Conservation (phyloP, 92 coral and sea anemone species). For the Phenganax stokvisi region DNA sequence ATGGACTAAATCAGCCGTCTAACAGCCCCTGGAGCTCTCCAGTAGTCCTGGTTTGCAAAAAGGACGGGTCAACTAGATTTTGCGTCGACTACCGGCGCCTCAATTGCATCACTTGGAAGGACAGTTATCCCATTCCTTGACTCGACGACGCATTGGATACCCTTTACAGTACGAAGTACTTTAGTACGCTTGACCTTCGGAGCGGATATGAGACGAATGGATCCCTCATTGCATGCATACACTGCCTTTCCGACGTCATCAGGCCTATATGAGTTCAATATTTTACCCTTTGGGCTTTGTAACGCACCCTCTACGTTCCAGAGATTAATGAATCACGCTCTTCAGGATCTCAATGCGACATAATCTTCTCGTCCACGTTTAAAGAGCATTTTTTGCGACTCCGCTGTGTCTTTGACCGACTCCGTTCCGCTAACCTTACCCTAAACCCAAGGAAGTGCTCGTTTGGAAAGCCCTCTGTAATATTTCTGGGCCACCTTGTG, state of each 20-base stretch:
- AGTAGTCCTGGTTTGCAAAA: conserved; percentile 42
- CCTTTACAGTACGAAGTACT: conserved; percentile 35
- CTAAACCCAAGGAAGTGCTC: conserved; percentile 53
- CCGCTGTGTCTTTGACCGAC: conserved; percentile 43
- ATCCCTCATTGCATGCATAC: conserved; percentile 24
- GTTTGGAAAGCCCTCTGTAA: conserved; percentile 41
- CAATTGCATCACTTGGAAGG: conserved; percentile 40
- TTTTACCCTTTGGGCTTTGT: conserved; percentile 48
- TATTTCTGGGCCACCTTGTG: conserved; percentile 54
- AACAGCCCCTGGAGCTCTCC: conserved; percentile 44
- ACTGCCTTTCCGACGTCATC: conserved; percentile 48
- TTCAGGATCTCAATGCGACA: conserved; percentile 40
- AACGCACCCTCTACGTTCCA: conserved; percentile 48
- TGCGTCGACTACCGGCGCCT: conserved; percentile 43
- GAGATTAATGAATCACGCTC: conserved; percentile 43
- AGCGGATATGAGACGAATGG: conserved; percentile 46
- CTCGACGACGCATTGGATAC: conserved; percentile 36
- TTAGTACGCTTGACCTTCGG: conserved; percentile 43
- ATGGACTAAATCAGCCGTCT: conserved; percentile 37
- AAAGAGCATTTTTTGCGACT: conserved; percentile 43
- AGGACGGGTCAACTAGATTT: conserved; percentile 36
- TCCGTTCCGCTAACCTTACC: conserved; percentile 49
- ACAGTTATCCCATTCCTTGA: conserved; percentile 46
- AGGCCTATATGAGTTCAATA: conserved; percentile 50
- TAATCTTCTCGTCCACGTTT: conserved; percentile 43